Percentiles rank a stretch among this genome's conserved stretches.
Evolutionary conservation across 2,888 invertebrate genomes (phyloP).

Genomic region (Drosophila macrospina): DNA sequence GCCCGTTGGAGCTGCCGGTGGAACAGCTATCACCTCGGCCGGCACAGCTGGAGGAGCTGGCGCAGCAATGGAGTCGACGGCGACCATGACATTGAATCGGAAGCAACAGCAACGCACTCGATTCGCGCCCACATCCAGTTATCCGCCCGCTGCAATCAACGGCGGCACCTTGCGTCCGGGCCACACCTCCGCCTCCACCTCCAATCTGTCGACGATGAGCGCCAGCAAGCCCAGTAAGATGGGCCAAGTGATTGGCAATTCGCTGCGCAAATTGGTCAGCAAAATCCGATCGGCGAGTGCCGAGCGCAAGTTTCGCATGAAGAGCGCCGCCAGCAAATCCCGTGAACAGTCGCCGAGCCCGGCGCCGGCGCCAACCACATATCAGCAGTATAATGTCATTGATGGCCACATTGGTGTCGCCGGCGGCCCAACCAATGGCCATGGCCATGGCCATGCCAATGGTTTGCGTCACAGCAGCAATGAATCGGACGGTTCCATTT

Average conservation of each 20-base stretch:
- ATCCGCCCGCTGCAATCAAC: constrained; percentile 35
- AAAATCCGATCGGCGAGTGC: constrained; percentile 92
- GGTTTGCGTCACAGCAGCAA: constrained; percentile 64
- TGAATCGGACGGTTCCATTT: constrained; percentile 63
- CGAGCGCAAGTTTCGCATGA: constrained; percentile 88
- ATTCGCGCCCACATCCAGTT: constrained; percentile 86
- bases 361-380: constrained; percentile 75
- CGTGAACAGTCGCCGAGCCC: constrained; percentile 86
- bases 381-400: constrained; percentile 86
- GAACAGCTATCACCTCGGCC: no score
- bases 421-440: constrained; percentile 50
- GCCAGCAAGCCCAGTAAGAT: constrained; percentile 85
- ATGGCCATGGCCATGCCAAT: constrained; percentile 36
- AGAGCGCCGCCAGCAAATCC: constrained; percentile 85
- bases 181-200: constrained; percentile 77
- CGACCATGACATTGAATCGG: constrained; percentile 80
- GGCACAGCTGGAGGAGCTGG: background rate
- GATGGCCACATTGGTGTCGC: constrained; percentile 84
- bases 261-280: constrained; percentile 92
- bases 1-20: background rate
- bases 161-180: constrained; percentile 62
- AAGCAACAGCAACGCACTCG: constrained; percentile 89
- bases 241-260: constrained; percentile 90
- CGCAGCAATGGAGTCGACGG: background rate
- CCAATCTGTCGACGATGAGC: constrained; percentile 73